Percentiles rank a stretch among this genome's conserved stretches.
phyloP scores from a whole-genome alignment of 2,113 vertebrate species.

The Indicator indicator region DNA sequence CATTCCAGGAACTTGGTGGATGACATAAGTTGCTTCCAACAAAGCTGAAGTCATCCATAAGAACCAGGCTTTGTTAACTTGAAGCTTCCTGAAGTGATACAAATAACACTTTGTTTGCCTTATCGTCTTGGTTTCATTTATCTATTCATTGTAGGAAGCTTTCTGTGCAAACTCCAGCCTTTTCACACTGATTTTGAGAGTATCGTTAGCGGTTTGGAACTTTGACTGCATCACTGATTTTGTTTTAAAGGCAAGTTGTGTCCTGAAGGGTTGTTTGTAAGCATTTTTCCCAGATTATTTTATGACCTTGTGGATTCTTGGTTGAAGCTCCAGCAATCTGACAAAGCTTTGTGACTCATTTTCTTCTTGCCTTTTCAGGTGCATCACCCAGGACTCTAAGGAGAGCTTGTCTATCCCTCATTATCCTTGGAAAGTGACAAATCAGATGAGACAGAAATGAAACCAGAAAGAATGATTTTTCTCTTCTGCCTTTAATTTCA shows the following conservation, averaged over 20 bases:
- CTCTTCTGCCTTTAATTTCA: neutral
- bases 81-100: neutral
- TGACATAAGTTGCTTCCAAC: too few relatives aligned
- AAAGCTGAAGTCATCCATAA: too few relatives aligned
- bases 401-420: neutral
- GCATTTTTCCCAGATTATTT: neutral
- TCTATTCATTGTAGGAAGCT: neutral
- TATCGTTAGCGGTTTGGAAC: neutral
- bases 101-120: neutral
- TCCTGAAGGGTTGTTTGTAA: neutral
- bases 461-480: neutral
- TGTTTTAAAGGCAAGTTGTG: neutral
- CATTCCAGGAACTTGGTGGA: too few relatives aligned
- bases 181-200: neutral
- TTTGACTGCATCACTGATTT: neutral
- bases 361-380: neutral
- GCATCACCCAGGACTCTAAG: neutral
- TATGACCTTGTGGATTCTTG: neutral
- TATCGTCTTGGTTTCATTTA: neutral
- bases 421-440: neutral
- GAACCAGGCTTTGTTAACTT: neutral
- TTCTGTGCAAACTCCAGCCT: neutral
- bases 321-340: neutral
- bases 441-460: neutral
- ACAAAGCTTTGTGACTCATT: neutral